Evolutionary conservation across 2,113 vertebrate species (phyloP), one percentile per base, ranked within the genome.

Genomic region (Galeopterus variegatus): DNA sequence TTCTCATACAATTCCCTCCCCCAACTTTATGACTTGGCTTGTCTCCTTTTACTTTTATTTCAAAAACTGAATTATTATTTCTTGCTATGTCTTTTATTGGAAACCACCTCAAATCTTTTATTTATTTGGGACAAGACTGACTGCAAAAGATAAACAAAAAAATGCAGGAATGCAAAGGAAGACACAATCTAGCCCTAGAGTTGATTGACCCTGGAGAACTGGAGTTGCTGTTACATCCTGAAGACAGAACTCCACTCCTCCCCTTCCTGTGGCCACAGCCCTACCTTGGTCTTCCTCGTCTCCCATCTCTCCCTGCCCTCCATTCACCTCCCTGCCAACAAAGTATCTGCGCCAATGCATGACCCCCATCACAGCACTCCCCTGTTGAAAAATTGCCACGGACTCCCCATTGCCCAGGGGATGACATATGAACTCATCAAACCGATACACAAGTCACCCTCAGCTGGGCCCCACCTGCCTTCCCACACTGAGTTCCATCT

Each of bases 181-280:
- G 58, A 72, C 28, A 23, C n/a, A 36, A 41, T 21, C 69, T 48
- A 19, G 52, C 10, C 23, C 48, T 48, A 52, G 87, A 54, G 4
- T 1, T 14, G 18, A 33, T 13, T 1, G 5, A 36, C 4, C 1
- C 5, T 1, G 33, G 45, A 75, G 8, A 56, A 48, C 13, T 0
- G 36, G 67, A 33, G 58, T 8, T 21, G 3, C 60, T 50, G 72
- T 13, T 8, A 19, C 64, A 9, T 19, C 2, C 58, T 36, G 5
- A 12, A 31, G 58, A 24, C 13, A 2, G 86, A 77, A 15, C 5
- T 1, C 75, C 23, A 15, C 33, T 75, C 41, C 64, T 8, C 5
- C 58, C 26, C 60, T 23, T 10, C 18, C 50, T 1, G 13, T 41
- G 1, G 81, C 58, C 12, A 12, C 23, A 36, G 64, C 62, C 41